Base-by-base conservation (phyloP, 1,140 invertebrate genomes). In the Saccostrea glomerata region DNA sequence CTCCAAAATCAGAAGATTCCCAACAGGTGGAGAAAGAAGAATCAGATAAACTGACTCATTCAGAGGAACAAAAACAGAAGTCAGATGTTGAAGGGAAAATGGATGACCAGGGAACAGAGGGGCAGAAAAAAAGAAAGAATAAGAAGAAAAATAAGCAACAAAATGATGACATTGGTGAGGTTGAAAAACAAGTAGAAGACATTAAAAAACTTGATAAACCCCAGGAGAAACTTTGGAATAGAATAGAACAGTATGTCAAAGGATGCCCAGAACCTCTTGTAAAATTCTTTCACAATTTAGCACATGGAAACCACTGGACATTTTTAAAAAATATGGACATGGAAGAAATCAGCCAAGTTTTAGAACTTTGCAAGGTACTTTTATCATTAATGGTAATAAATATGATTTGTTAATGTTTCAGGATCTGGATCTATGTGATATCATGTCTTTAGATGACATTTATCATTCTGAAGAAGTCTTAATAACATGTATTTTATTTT, bases 291-390 rank as follows among this genome's bases (percentile, higher is more conserved):
- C 11, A 77, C 23, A 36, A 30, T 12, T 77, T 77, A 77, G 70
- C 25, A 2, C 23, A 77, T 77, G 70, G 70, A 77, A 77, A 77
- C 2, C 70, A 77, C 30, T 77, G 70, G 70, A 77, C 70, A 77
- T 77, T 77, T 77, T 30, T 77, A 15, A 77, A 13, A 15, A 11
- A 77, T 36, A 4, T 36, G 9, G 36, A 77, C 1, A 77, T 12
- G 7, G 70, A 77, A 36, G 70, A 77, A 5, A 25, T 77, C 11
- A 77, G 15, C 2, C 2, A 30, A 36, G 70, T 77, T 77, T 77
- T 77, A 25, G 70, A 77, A 15, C 17, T 36, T 36, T 77, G 70
- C 70, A 77, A 77, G 70, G 70, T 77, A 77, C 12, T 15, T 63
- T 13, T 15, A 36, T 12, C 13, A 17, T 5, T 6, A 1, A 63